Conservation (phyloP, 2,797 vertebrate genomes). For the Anguilla marmorata region DNA sequence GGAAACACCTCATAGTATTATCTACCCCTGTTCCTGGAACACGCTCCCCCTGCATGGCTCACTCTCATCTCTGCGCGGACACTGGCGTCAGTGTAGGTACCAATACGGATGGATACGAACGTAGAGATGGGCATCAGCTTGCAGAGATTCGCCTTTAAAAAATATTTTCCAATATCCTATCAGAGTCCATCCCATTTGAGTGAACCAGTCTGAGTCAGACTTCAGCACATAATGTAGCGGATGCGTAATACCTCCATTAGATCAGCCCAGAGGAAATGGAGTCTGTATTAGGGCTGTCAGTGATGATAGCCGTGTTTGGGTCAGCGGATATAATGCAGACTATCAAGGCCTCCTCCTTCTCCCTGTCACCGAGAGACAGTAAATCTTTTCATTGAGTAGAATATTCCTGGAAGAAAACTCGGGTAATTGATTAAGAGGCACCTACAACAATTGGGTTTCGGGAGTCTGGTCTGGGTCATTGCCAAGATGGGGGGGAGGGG, state of each 20-base stretch:
- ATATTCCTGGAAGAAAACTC: slow-evolving; percentile 5
- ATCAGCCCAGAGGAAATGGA: slow-evolving; percentile 23
- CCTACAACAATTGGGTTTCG: not conserved
- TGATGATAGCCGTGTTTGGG: not conserved
- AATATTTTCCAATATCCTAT: not conserved
- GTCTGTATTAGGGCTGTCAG: not conserved
- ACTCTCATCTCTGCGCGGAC: not conserved
- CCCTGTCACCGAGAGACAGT: not conserved
- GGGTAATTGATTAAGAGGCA: slow-evolving; percentile 9
- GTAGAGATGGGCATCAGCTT: not conserved
- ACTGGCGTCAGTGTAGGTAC: slow-evolving; percentile 39
- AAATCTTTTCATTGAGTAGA: not conserved
- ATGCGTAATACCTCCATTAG: not conserved
- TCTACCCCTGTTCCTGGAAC: not conserved
- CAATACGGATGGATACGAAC: slow-evolving; percentile 19
- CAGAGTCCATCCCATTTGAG: slow-evolving; percentile 1
- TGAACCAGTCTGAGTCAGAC: not conserved
- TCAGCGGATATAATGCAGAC: slow-evolving; percentile 13
- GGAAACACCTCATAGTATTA: not conserved
- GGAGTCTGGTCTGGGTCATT: not conserved
- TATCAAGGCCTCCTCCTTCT: not conserved
- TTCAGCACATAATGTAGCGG: not conserved
- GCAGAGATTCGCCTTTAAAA: slow-evolving; percentile 34
- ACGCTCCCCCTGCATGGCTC: not conserved
- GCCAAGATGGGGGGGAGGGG: not conserved